Evolutionary conservation across 2,888 invertebrate genomes (phyloP).

Genomic region (Idaea aversata): DNA sequence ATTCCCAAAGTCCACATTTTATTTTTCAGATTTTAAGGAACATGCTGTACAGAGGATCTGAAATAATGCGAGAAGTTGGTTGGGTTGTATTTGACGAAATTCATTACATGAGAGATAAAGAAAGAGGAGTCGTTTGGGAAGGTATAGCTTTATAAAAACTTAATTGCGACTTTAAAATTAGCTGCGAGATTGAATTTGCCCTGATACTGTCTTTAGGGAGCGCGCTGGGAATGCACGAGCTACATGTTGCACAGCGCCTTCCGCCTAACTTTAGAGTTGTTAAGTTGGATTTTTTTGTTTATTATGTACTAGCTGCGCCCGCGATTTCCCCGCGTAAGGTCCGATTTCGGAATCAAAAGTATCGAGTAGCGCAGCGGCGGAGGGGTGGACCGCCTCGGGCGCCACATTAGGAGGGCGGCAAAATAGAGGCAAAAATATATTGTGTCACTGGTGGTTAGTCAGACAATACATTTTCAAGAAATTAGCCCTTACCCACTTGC

Average conservation of each 20-base stretch:
- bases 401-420: no score
- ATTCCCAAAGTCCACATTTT: background rate
- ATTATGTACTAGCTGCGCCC: no score
- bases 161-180: background rate
- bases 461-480: no score
- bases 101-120: constrained; percentile 99
- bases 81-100: constrained; percentile 99
- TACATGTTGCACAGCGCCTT: background rate
- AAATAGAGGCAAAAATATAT: no score
- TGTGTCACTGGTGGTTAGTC: no score
- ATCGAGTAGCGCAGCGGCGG: no score
- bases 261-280: background rate
- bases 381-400: no score
- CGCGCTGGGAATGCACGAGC: background rate
- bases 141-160: constrained; percentile 42
- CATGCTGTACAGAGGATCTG: constrained; percentile 99
- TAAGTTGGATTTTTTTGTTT: background rate
- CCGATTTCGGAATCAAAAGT: no score
- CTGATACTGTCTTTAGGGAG: background rate
- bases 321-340: no score
- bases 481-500: no score
- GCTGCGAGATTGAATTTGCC: background rate
- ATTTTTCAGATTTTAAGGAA: constrained; percentile 92
- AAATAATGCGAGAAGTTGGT: constrained; percentile 99
- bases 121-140: constrained; percentile 99